Percentiles rank a stretch among this genome's conserved stretches.
Evolutionary conservation across 1,140 invertebrate species (phyloP).

Genomic region (Probaryconus sp.): DNA sequence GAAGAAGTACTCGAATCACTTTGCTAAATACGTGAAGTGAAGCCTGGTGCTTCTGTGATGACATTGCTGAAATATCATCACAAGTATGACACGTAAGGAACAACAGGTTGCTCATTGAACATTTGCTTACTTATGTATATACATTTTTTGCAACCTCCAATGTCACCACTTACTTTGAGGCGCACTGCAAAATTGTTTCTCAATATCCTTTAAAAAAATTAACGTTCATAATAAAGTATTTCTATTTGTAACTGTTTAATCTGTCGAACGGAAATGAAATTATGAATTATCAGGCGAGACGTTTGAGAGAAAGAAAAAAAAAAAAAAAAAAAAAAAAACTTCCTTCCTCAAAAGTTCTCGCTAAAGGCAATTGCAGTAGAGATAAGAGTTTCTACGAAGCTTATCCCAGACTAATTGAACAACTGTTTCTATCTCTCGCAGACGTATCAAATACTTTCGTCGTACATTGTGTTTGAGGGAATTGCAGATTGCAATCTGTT

Average conservation of each 20-base stretch:
- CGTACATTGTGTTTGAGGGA: constrained; percentile 12
- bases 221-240: too few relatives aligned
- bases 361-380: constrained; percentile 3
- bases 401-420: constrained; percentile 41
- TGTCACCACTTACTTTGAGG: too few relatives aligned
- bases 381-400: constrained; percentile 48
- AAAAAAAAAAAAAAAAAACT: too few relatives aligned
- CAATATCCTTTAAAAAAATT: too few relatives aligned
- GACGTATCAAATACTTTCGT: constrained; percentile 31
- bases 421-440: constrained; percentile 12
- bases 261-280: too few relatives aligned
- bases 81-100: constrained; percentile 16
- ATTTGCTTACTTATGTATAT: too few relatives aligned
- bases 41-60: constrained; percentile 10
- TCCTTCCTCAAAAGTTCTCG: constrained; percentile 18
- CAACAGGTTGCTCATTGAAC: constrained; percentile 13
- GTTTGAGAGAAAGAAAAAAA: too few relatives aligned
- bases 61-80: constrained; percentile 29
- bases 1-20: constrained; percentile 21
- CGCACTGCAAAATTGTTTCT: too few relatives aligned
- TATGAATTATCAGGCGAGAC: too few relatives aligned
- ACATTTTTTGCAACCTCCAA: too few relatives aligned
- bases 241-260: too few relatives aligned
- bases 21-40: constrained; percentile 29
- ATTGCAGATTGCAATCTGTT: constrained; percentile 41